phyloP scores from a whole-genome alignment of 2,113 vertebrate species.

The Mobula hypostoma region DNA sequence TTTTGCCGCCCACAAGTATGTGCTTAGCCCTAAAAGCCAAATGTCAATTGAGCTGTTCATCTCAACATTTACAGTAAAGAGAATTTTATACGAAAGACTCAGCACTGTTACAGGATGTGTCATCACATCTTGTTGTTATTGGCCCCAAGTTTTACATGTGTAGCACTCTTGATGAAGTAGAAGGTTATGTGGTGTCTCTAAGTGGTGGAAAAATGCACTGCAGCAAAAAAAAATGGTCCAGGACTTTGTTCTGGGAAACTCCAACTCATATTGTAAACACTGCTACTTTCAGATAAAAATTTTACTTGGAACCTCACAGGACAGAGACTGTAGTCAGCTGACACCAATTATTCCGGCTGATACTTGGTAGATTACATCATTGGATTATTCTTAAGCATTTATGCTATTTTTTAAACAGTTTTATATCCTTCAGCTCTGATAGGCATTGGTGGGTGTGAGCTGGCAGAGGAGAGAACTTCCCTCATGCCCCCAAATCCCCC shows the following conservation, averaged over 20 bases:
- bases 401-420: background rate
- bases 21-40: background rate
- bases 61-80: background rate
- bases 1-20: background rate
- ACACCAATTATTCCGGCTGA: background rate
- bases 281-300: background rate
- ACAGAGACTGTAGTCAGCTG: background rate
- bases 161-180: background rate
- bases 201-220: slow-evolving; percentile 34
- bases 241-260: background rate
- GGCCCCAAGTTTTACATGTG: background rate
- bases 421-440: background rate
- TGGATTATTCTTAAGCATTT: background rate
- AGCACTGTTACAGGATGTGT: background rate
- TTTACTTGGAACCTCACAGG: background rate
- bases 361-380: background rate
- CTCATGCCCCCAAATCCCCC: background rate
- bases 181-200: slow-evolving; percentile 11
- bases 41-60: background rate
- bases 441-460: too few species aligned
- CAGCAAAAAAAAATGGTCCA: background rate
- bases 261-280: background rate
- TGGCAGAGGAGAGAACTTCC: too few species aligned
- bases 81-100: background rate
- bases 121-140: background rate